Base-by-base conservation (phyloP, 2,113 vertebrate species). In the Syngnathus floridae region DNA sequence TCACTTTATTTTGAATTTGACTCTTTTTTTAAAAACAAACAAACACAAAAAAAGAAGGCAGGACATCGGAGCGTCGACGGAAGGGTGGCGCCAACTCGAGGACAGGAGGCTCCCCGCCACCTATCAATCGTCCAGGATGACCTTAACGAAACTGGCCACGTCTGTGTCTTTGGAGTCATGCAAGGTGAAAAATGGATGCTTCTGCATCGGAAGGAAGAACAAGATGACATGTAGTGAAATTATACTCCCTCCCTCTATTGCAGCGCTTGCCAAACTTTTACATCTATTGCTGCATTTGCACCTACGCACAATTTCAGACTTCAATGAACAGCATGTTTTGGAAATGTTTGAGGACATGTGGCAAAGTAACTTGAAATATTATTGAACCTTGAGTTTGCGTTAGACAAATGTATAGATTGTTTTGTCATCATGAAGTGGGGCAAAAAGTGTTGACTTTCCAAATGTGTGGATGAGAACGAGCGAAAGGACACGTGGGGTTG, bases 111-210 rank as follows among this genome's bases (percentile, higher is more conserved):
- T 7, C 46, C 43, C 14, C 14, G 13, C 43, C 14, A 16, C 82
- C 79, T 88, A 85, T 95, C 92, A 98, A 88, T 95, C 94, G 85
- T 93, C 93, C 83, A 99, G 90, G 91, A 98, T 93, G 83, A 90
- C 87, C 90, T 96, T 96, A 90, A 98, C 96, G 89, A 99, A 99
- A 90, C 93, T 95, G 86, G 96, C 95, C 91, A 98, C 96, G n/a
- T 99, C 96, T 80, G 97, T 98, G 75, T 94, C 94, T 95, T 96
- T 96, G 93, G 95, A 93, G 93, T 97, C 94, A 17, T 99, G 97
- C 87, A 92, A 74, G 75, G 91, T 93, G 90, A 98, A 95, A 91
- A 99, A 99, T 37, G 83, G 92, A 88, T 96, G 95, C 93, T 95
- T 90, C 97, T 99, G 88, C 61, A 56, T 37, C 0, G 62, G 62